Evolutionary conservation across 35 echinoderm and acorn worm genomes (phyloP), one percentile per base, ranked within the genome.

Genomic region (Ophiothrix spiculata): DNA sequence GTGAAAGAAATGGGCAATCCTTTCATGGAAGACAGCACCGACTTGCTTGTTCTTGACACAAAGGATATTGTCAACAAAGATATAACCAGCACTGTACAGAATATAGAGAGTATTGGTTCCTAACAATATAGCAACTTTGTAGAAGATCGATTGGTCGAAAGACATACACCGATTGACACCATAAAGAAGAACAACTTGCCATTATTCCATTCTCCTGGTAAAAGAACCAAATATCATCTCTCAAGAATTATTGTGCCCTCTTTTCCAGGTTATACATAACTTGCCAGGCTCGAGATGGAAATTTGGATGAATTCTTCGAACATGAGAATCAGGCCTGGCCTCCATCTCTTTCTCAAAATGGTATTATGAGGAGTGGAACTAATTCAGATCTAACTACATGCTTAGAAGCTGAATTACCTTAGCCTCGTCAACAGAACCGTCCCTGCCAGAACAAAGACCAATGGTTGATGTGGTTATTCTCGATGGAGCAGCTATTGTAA

Each of bases 271-370:
- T 92, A 38, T 92, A 87, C 40, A 82, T 92, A 29, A 14, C 86
- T 0, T 35, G 36, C 19, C 85, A 92, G 39, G 14, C n/a, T 0
- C n/a, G 91, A 15, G 85, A 88, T 34, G 78, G 91, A 32, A 73
- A 88, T 41, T 25, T 42, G 0, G 64, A 25, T 39, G 16, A 23
- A 25, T 92, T 88, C 74, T 92, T 92, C 74, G 32, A 16, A 25
- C 91, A 88, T 21, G 85, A 88, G 36, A 78, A 75, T 32, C 91
- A 92, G 69, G 31, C 80, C 40, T 83, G 16, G 13, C 85, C 91
- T 25, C 91, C 91, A 33, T 76, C 91, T 0, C 16, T 92, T 0
- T 88, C 91, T 25, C 33, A 87, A 0, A 32, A 1, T 21, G 64
- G 77, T 23, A 82, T 40, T 46, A 32, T 80, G 40, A 31, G 56